Conservation (phyloP, 2,113 vertebrate species). For the Telmatochromis sp. region DNA sequence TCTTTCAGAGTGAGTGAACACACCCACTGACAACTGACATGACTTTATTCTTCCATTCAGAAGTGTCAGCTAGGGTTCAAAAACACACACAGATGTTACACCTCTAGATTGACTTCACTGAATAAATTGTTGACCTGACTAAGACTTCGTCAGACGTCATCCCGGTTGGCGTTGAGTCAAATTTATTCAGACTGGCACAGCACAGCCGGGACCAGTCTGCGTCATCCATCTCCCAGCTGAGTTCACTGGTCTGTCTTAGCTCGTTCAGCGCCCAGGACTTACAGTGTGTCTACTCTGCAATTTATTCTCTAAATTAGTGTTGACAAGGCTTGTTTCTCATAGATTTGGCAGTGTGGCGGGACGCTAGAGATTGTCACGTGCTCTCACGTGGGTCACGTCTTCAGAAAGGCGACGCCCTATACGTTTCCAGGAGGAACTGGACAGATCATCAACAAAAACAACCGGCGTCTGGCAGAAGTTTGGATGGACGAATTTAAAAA, state of each 20-base stretch:
- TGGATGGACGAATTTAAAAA: conserved; percentile 99
- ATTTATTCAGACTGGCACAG: neutral
- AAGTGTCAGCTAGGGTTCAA: neutral
- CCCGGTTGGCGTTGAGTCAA: neutral
- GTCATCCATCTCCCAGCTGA: neutral
- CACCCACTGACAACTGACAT: neutral
- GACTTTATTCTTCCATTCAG: conserved; percentile 20
- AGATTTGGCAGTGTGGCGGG: conserved; percentile 99
- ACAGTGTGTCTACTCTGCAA: neutral
- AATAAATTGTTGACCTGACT: conserved; percentile 8
- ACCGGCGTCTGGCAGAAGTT: conserved; percentile 94
- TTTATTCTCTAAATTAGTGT: neutral
- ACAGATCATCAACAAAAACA: conserved; percentile 99
- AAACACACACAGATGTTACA: neutral
- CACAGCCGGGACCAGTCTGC: neutral
- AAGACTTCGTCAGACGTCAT: conserved; percentile 1
- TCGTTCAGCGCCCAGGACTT: neutral
- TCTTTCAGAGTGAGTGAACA: conserved; percentile 86
- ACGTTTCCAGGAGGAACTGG: conserved; percentile 97
- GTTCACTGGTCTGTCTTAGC: neutral
- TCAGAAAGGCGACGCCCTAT: conserved; percentile 97
- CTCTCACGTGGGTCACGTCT: conserved; percentile 97
- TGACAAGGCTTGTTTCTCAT: neutral
- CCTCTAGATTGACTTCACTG: neutral
- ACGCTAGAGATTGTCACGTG: conserved; percentile 98